These are phyloP conservation scores for Hippasteria phrygiana DNA, from an alignment of 53 echinoderm and acorn worm species.

Conservation along the genomic window DNA sequence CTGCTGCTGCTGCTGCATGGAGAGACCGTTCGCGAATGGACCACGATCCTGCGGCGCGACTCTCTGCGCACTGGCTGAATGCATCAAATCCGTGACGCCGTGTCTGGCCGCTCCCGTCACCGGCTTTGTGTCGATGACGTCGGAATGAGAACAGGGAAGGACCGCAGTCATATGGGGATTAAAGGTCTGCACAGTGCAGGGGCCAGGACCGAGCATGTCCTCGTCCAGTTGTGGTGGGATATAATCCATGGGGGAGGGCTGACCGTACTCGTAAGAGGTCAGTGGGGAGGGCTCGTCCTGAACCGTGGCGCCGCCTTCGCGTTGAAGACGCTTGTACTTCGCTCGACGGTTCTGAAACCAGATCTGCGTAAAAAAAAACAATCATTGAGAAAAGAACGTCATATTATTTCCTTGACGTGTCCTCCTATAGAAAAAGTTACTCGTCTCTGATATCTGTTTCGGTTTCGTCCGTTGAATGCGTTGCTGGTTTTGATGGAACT, in stretches of 20 bases:
- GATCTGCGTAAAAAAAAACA: slow-evolving; percentile 58
- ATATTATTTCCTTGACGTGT: background rate
- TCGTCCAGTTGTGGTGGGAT: slow-evolving; percentile 52
- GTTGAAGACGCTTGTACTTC: slow-evolving; percentile 71
- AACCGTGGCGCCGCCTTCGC: slow-evolving; percentile 16
- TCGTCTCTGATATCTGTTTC: background rate
- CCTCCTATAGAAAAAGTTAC: background rate
- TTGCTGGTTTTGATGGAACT: no score
- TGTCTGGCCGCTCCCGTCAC: background rate
- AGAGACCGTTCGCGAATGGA: slow-evolving; percentile 10
- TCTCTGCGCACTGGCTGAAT: background rate
- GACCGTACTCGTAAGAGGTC: background rate
- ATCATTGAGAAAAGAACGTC: background rate
- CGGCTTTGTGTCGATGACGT: background rate
- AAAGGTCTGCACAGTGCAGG: slow-evolving; percentile 1
- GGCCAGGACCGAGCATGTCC: slow-evolving; percentile 47
- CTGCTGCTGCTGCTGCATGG: background rate
- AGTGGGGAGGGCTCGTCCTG: slow-evolving; percentile 15
- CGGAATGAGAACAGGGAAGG: background rate
- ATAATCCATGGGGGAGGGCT: slow-evolving; percentile 48
- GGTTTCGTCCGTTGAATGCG: no score
- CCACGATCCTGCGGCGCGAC: background rate
- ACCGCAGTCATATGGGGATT: background rate
- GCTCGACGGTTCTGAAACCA: slow-evolving; percentile 94
- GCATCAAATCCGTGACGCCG: background rate